Conservation (phyloP, 2,797 vertebrate species). For the Paramormyrops hopkinsi region DNA sequence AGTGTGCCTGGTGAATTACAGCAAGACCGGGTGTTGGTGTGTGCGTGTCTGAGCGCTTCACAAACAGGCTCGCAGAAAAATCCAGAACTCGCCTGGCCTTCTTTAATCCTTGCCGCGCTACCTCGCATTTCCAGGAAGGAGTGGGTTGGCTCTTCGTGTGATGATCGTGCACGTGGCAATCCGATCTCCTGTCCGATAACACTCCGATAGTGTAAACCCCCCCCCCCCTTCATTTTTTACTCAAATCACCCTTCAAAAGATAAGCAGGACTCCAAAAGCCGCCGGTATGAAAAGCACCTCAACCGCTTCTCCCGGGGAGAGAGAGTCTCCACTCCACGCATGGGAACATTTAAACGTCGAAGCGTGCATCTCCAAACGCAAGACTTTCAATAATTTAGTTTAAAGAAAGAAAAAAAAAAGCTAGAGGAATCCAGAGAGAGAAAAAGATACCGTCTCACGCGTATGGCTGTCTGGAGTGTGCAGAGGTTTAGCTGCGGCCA, state of each 20-base stretch:
- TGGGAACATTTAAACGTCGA: not conserved
- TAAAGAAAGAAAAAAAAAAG: not conserved
- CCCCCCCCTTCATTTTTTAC: not conserved
- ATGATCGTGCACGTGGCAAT: not conserved
- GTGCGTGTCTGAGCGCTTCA: not conserved
- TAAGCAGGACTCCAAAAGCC: not conserved
- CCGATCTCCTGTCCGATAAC: not conserved
- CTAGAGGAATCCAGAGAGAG: not conserved
- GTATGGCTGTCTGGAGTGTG: not conserved
- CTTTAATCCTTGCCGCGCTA: not conserved
- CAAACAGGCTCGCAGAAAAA: not conserved
- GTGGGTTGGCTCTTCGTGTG: not conserved
- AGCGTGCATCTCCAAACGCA: not conserved
- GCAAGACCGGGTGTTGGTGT: not conserved
- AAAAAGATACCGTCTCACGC: not conserved
- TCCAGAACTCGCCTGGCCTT: not conserved
- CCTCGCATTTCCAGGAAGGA: not conserved
- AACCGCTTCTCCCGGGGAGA: not conserved
- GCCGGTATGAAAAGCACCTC: not conserved
- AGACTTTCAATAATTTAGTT: slow-evolving; percentile 7
- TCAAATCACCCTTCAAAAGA: not conserved
- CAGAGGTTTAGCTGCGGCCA: not conserved
- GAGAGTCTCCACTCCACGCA: not conserved
- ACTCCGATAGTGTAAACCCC: not conserved
- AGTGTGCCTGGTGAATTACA: not conserved